Base-by-base conservation (phyloP, 2,888 invertebrate genomes). In the Caenorhabditis angaria region DNA sequence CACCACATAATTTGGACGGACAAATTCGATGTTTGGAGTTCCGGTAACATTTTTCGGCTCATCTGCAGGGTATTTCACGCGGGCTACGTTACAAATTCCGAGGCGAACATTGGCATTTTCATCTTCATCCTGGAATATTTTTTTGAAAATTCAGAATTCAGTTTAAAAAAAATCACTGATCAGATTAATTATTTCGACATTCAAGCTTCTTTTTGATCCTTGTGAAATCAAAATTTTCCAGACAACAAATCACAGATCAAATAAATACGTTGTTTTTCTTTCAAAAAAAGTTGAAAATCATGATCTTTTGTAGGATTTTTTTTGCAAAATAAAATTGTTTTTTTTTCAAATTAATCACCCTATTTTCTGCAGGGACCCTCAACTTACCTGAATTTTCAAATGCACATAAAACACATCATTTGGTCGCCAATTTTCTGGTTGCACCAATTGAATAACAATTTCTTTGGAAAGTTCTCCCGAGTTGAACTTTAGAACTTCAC, bases 361-460 rank as follows among this genome's bases (percentile, higher is more conserved):
- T n/a, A n/a, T n/a, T n/a, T n/a, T n/a, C 32, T 32, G 5, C 32
- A 32, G 12, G 60, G 67, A 20, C 69, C 12, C 32, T 5, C 10
- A 41, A 5, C 41, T 41, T 3, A 41, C 78, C 73, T 86, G 87
- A 41, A 80, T 67, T 60, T 88, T 88, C 60, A 91, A 82, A 79
- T 91, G 90, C 25, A 91, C 89, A 85, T 90, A 91, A 87, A 91
- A 91, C 72, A 90, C 90, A 85, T 91, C 91, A 82, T 91, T 90
- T 0, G 91, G 90, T 85, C 91, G 91, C 91, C 91, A 91, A 70
- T 90, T 90, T 68, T 90, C 90, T 78, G 91, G 91, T 67, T 78
- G 76, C 10, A 91, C 88, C 67, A 91, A 90, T 73, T 90, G 89
- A 1, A 91, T 88, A 28, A 86, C 35, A 32, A 82, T 71, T 32